phyloP scores from a whole-genome alignment of 1,140 invertebrate species.

The Conopomorpha cramerella region DNA sequence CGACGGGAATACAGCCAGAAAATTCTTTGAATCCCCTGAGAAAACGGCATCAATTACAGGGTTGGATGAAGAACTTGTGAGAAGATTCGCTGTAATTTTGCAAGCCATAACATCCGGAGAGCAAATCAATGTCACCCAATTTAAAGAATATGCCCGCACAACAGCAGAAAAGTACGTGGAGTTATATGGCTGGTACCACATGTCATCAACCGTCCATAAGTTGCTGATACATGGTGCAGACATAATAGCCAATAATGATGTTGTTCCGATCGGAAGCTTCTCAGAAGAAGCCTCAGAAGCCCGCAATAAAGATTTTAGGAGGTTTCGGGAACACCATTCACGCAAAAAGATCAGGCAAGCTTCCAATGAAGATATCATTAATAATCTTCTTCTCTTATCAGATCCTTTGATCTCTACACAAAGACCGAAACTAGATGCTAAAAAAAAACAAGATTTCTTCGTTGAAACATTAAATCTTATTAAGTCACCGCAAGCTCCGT shows the following conservation, averaged over 20 bases:
- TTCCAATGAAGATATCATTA: no score
- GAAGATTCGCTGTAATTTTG: constrained; percentile 1
- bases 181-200: constrained; percentile 6
- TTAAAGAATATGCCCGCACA: constrained; percentile 4
- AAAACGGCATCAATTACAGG: neutral
- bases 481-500: no score
- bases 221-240: constrained; percentile 3
- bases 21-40: neutral
- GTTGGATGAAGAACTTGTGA: neutral
- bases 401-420: no score
- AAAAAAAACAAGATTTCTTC: no score
- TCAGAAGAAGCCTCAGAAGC: no score
- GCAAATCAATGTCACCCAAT: constrained; percentile 3
- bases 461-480: no score
- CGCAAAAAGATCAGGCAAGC: no score
- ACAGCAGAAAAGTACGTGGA: constrained; percentile 2
- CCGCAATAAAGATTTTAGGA: no score
- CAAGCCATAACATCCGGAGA: constrained; percentile 3
- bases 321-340: no score
- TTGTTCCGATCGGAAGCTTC: neutral
- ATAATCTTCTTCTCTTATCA: no score
- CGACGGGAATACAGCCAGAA: neutral
- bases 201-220: constrained; percentile 4
- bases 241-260: neutral
- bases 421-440: no score